A percentile compares a stretch with the other conserved stretches of the same genome.
Conservation (phyloP, 2,888 invertebrate genomes). For the Andrena chrysosceles region DNA sequence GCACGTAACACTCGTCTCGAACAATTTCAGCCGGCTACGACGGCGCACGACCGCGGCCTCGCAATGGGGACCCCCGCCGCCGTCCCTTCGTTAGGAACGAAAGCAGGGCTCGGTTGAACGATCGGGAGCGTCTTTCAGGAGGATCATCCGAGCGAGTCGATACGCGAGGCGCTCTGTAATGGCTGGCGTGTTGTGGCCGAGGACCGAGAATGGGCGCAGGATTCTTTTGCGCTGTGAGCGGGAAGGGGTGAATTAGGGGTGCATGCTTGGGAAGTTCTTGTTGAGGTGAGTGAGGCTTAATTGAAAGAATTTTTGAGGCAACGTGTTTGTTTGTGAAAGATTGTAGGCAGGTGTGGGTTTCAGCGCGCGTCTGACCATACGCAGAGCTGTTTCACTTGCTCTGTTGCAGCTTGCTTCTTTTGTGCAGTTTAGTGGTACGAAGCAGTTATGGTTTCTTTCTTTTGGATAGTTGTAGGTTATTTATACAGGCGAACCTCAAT, state of each 20-base stretch:
- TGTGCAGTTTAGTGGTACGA: too few species aligned
- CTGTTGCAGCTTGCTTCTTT: too few species aligned
- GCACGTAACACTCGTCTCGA: conserved; percentile 5
- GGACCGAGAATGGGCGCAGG: background rate
- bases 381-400: too few species aligned
- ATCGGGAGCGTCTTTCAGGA: background rate
- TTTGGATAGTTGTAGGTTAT: too few species aligned
- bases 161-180: background rate
- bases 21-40: conserved; percentile 20
- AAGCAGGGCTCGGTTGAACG: conserved; percentile 11
- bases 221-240: background rate
- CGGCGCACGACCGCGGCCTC: background rate
- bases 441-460: too few species aligned
- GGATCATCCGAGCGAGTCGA: conserved; percentile 2
- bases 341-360: too few species aligned
- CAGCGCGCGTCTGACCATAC: too few species aligned
- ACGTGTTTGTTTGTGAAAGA: too few species aligned
- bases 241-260: background rate
- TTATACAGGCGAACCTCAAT: too few species aligned
- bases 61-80: background rate
- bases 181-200: background rate
- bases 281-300: too few species aligned
- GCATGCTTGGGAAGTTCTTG: background rate
- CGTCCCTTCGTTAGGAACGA: background rate
- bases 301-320: too few species aligned